Percentiles rank a stretch among this genome's conserved stretches.
Conservation (phyloP, 2,888 invertebrate genomes). For the Copidosoma aretas region DNA sequence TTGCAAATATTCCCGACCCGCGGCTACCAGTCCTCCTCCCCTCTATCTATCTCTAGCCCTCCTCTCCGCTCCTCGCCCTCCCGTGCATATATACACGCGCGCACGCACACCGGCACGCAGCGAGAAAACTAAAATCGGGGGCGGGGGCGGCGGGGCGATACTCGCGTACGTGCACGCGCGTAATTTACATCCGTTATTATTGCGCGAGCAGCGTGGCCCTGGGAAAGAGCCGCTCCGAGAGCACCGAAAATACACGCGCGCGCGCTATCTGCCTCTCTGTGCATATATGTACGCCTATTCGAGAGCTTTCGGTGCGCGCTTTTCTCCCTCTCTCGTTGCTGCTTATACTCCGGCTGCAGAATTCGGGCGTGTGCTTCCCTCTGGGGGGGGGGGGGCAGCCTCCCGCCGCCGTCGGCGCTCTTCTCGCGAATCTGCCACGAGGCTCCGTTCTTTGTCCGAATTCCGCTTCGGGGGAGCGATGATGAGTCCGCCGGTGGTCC, state of each 20-base stretch:
- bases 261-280: too few species aligned
- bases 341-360: too few species aligned
- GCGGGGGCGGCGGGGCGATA: constrained; percentile 19
- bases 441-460: constrained; percentile 40
- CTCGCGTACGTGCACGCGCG: constrained; percentile 54
- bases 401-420: neutral
- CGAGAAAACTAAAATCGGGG: neutral
- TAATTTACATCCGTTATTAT: constrained; percentile 63
- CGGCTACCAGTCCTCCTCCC: constrained; percentile 44
- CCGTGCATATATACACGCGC: neutral
- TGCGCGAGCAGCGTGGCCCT: constrained; percentile 51
- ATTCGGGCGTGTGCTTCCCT: neutral
- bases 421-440: neutral
- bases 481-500: constrained; percentile 13
- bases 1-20: constrained; percentile 62
- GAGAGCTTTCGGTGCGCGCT: constrained; percentile 20
- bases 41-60: constrained; percentile 34
- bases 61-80: constrained; percentile 41
- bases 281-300: constrained; percentile 14
- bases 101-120: constrained; percentile 24
- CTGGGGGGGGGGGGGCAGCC: too few species aligned
- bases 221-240: constrained; percentile 10
- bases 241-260: too few species aligned
- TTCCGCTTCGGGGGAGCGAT: constrained; percentile 22
- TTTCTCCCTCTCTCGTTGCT: constrained; percentile 1